Evolutionary conservation across 2,113 vertebrate species (phyloP).

Genomic region (Chloropsis cyanopogon): DNA sequence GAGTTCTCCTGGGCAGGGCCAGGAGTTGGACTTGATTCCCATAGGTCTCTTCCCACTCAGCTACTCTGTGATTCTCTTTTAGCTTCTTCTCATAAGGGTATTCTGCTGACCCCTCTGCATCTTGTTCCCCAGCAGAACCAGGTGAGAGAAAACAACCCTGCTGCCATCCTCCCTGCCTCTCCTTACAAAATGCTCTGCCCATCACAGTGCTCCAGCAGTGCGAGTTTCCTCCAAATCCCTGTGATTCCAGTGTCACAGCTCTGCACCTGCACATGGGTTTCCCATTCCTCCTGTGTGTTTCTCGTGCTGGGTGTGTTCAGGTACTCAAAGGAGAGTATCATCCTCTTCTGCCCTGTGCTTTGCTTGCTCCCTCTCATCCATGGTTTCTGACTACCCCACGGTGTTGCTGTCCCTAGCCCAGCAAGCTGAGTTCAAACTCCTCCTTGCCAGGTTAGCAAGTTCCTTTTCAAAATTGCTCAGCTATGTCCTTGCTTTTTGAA

Average conservation of each 20-base stretch:
- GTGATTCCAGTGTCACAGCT: not conserved
- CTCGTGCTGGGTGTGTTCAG: not conserved
- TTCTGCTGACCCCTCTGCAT: not conserved
- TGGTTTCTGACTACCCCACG: not conserved
- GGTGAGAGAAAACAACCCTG: not conserved
- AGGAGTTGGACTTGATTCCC: accelerated
- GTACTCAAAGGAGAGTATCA: not conserved
- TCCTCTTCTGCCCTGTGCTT: not conserved
- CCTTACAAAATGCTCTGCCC: not conserved
- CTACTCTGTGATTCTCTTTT: not conserved
- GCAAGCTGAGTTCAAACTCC: not conserved
- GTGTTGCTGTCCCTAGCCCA: not conserved
- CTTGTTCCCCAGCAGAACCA: not conserved
- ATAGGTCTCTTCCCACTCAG: not conserved
- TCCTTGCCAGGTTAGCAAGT: not conserved
- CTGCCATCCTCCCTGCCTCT: not conserved
- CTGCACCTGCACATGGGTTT: not conserved
- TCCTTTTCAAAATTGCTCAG: not conserved
- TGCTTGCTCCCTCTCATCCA: not conserved
- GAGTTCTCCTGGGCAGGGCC: not conserved
- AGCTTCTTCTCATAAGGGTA: not conserved
- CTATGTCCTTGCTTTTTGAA: not conserved
- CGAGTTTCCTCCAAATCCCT: not conserved
- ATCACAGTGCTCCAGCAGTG: not conserved
- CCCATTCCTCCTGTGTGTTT: not conserved